Conservation (phyloP, 2,113 vertebrate genomes). For the Crocuta crocuta region DNA sequence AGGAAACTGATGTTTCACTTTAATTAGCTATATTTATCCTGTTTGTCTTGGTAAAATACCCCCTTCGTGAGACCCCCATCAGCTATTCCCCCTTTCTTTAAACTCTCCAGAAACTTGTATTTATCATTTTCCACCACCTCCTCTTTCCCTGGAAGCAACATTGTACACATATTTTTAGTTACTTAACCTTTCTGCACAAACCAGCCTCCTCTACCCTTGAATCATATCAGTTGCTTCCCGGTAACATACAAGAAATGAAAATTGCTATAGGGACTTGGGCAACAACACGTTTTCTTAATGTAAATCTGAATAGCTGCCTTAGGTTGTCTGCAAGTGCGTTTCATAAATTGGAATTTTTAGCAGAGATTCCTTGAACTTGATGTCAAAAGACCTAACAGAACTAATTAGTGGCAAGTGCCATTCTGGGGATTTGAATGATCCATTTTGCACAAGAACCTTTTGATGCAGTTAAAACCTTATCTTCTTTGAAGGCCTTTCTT, state of each 20-base stretch:
- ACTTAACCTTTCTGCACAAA: conserved; percentile 65
- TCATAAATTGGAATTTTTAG: conserved; percentile 69
- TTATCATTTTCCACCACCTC: conserved; percentile 63
- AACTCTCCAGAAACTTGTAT: conserved; percentile 63
- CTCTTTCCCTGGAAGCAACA: conserved; percentile 62
- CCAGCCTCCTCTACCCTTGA: conserved; percentile 44
- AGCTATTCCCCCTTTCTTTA: neutral
- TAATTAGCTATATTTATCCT: conserved; percentile 65
- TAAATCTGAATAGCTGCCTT: conserved; percentile 40
- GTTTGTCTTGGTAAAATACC: conserved; percentile 58
- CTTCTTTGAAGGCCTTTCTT: conserved; percentile 54
- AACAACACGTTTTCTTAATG: conserved; percentile 19
- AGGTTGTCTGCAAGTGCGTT: conserved; percentile 43
- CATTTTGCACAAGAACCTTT: conserved; percentile 45
- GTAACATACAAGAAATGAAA: conserved; percentile 23
- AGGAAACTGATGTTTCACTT: conserved; percentile 43
- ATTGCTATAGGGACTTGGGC: conserved; percentile 42
- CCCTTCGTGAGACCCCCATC: conserved; percentile 31
- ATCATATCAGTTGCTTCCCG: conserved; percentile 23
- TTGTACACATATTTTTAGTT: conserved; percentile 71
- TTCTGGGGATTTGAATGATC: conserved; percentile 62
- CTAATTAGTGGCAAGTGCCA: conserved; percentile 72
- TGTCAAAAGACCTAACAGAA: conserved; percentile 75
- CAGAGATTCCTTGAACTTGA: conserved; percentile 66
- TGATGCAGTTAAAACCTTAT: conserved; percentile 53